A percentile compares a stretch with the other conserved stretches of the same genome.
Evolutionary conservation across 64 coral and sea anemone genomes (phyloP).

Genomic region (Montipora sp.): DNA sequence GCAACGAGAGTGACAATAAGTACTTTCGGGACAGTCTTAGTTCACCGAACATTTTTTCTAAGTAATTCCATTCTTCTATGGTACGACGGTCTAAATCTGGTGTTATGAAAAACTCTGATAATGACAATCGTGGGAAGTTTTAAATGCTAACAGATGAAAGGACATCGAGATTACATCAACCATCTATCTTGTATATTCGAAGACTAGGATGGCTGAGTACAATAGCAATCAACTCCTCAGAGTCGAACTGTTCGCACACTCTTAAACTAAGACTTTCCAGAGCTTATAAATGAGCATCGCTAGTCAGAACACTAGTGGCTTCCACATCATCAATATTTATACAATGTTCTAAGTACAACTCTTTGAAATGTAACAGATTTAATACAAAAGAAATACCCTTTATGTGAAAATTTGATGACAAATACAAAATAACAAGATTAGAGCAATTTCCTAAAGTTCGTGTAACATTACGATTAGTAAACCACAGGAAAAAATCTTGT

Average conservation of each 20-base stretch:
- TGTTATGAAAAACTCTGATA: slow-evolving; percentile 49
- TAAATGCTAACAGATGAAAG: slow-evolving; percentile 40
- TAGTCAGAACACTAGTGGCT: no score
- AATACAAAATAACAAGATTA: slow-evolving; percentile 53
- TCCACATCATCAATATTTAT: no score
- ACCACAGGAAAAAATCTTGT: no score
- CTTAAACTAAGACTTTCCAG: no score
- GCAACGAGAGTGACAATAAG: neutral
- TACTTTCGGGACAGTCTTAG: slow-evolving; percentile 27
- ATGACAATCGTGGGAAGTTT: slow-evolving; percentile 48
- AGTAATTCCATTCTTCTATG: slow-evolving; percentile 32
- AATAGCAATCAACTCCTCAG: slow-evolving; percentile 48
- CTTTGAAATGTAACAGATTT: slow-evolving; percentile 30
- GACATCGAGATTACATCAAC: slow-evolving; percentile 49
- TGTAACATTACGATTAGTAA: slow-evolving; percentile 34
- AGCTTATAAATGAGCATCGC: no score
- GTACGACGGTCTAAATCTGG: slow-evolving; percentile 49
- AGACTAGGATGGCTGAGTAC: slow-evolving; percentile 45
- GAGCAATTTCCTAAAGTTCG: slow-evolving; percentile 46
- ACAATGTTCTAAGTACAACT: slow-evolving; percentile 39
- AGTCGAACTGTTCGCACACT: neutral
- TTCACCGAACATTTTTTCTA: slow-evolving; percentile 54
- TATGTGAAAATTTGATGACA: slow-evolving; percentile 39
- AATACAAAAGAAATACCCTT: slow-evolving; percentile 42
- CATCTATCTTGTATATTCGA: slow-evolving; percentile 56